phyloP scores from a whole-genome alignment of 2,888 invertebrate species.

The Drosophila flavopinicola region DNA sequence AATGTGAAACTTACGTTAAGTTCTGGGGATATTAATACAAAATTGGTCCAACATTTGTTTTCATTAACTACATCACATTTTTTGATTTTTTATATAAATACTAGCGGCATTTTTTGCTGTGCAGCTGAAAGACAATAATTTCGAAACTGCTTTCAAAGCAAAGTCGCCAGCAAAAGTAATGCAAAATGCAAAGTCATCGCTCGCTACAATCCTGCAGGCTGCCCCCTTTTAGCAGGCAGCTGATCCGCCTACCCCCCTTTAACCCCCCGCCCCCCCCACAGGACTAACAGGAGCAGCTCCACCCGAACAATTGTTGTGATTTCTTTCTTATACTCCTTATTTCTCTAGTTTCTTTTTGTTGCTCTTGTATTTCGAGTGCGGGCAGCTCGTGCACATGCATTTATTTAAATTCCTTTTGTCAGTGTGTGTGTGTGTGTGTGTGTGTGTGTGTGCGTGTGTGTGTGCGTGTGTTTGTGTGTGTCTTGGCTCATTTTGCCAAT shows the following conservation, averaged over 20 bases:
- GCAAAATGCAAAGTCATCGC: slow-evolving; percentile 80
- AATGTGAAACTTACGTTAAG: too few relatives aligned
- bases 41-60: too few relatives aligned
- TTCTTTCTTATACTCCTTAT: slow-evolving; percentile 34
- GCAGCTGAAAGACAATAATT: slow-evolving; percentile 65
- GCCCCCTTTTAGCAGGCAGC: slow-evolving; percentile 26
- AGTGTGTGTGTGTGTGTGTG: slow-evolving; percentile 24
- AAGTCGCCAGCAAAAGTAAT: slow-evolving; percentile 74
- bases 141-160: slow-evolving; percentile 73
- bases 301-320: slow-evolving; percentile 72
- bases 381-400: slow-evolving; percentile 77
- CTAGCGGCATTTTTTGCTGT: background rate
- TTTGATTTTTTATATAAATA: background rate
- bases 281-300: slow-evolving; percentile 30
- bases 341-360: slow-evolving; percentile 19
- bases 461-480: slow-evolving; percentile 12
- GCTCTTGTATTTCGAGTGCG: slow-evolving; percentile 30
- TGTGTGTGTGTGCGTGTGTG: slow-evolving; percentile 12
- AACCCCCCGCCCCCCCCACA: background rate
- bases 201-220: slow-evolving; percentile 3
- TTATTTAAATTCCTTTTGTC: slow-evolving; percentile 75
- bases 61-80: background rate
- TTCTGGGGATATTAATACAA: too few relatives aligned
- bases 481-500: slow-evolving; percentile 70
- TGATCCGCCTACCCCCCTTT: slow-evolving; percentile 22